Evolutionary conservation across 2,113 vertebrate genomes (phyloP).

Genomic region (Sylvietta virens): DNA sequence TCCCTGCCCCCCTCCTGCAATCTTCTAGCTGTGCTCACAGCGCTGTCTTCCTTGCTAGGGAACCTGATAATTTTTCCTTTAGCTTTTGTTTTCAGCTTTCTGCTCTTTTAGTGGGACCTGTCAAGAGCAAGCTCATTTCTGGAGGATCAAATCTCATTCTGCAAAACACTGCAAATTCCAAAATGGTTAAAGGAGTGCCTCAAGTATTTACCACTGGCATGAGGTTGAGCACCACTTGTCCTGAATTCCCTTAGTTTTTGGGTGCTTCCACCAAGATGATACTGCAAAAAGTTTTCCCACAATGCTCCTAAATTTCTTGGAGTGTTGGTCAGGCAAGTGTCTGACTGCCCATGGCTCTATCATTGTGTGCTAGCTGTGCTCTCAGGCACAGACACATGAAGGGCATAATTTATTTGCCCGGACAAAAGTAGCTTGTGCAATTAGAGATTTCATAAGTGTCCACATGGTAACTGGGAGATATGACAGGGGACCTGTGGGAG

Average conservation of each 20-base stretch:
- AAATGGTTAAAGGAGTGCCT: not conserved
- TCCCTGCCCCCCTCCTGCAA: not conserved
- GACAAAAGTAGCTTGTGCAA: not conserved
- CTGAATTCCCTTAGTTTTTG: not conserved
- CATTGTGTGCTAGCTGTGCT: not conserved
- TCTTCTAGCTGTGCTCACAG: not conserved
- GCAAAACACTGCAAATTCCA: not conserved
- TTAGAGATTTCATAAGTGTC: not conserved
- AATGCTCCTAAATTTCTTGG: not conserved
- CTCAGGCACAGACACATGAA: not conserved
- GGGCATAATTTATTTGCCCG: not conserved
- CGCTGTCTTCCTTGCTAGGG: accelerated
- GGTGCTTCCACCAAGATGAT: not conserved
- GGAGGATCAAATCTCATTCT: not conserved
- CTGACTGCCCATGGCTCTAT: not conserved
- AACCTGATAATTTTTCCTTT: not conserved
- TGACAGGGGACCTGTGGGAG: not conserved
- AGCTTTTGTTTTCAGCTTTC: not conserved
- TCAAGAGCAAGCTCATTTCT: not conserved
- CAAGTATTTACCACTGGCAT: not conserved
- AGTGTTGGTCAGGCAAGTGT: not conserved
- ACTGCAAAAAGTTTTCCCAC: not conserved
- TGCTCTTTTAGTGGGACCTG: not conserved
- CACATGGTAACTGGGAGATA: not conserved
- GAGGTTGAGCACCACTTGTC: not conserved